Evolutionary conservation across 2,888 invertebrate genomes (phyloP).

Genomic region (Busseola fusca): DNA sequence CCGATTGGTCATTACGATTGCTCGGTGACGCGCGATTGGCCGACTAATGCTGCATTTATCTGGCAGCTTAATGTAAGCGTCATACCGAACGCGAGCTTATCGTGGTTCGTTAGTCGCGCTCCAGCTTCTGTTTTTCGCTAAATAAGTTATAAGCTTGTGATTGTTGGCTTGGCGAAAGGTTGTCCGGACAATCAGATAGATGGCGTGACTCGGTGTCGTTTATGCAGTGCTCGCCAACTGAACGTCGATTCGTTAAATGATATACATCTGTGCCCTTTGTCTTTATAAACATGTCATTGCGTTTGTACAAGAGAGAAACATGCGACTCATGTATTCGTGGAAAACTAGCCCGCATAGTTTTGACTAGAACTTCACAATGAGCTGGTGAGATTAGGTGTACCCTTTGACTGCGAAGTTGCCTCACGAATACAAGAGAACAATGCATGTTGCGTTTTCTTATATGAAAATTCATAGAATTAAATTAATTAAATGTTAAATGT

Average conservation of each 20-base stretch:
- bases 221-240: constrained; percentile 82
- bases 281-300: constrained; percentile 87
- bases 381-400: constrained; percentile 67
- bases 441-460: constrained; percentile 56
- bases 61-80: constrained; percentile 81
- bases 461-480: constrained; percentile 57
- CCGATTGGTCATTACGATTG: constrained; percentile 86
- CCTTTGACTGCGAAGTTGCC: constrained; percentile 70
- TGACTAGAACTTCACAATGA: constrained; percentile 70
- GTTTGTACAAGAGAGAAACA: constrained; percentile 78
- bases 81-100: constrained; percentile 83
- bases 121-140: constrained; percentile 85
- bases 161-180: constrained; percentile 79
- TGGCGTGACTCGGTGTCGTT: constrained; percentile 88
- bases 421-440: constrained; percentile 62
- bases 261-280: constrained; percentile 86
- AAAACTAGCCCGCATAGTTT: constrained; percentile 81
- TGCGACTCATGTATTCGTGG: constrained; percentile 77
- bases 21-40: constrained; percentile 83
- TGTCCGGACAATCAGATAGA: constrained; percentile 86
- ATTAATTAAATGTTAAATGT: constrained; percentile 59
- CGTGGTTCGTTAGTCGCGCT: constrained; percentile 85
- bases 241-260: constrained; percentile 88
- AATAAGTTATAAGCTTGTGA: constrained; percentile 88
- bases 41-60: constrained; percentile 81